Percentiles rank a stretch among this genome's conserved stretches.
Evolutionary conservation across 2,113 vertebrate genomes (phyloP).

Genomic region (Atractosteus spatula): DNA sequence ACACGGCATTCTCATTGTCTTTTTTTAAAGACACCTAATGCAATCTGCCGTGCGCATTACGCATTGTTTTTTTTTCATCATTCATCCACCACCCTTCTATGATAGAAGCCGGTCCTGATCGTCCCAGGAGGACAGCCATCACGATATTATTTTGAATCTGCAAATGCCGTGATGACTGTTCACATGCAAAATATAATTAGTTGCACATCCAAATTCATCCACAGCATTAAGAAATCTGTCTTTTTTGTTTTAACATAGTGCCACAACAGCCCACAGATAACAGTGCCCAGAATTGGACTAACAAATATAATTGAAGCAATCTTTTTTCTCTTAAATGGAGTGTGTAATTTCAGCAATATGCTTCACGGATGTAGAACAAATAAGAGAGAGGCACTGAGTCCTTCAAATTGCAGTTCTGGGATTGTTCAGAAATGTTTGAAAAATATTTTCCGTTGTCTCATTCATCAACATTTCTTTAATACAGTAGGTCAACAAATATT

Average conservation of each 20-base stretch:
- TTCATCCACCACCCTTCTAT: background rate
- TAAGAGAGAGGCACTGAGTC: background rate
- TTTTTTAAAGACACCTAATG: slow-evolving; percentile 12
- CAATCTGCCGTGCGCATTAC: slow-evolving; percentile 1
- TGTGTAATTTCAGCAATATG: background rate
- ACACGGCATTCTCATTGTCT: background rate
- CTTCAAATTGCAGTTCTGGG: background rate
- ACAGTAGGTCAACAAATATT: too few relatives aligned
- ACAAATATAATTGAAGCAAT: background rate
- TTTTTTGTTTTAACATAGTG: background rate
- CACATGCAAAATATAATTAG: slow-evolving; percentile 1
- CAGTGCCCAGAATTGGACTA: background rate
- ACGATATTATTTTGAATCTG: background rate
- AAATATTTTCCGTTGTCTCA: background rate
- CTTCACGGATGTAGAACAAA: background rate
- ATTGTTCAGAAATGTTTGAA: background rate
- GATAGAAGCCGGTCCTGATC: background rate
- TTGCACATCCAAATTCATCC: background rate
- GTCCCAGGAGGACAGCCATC: background rate
- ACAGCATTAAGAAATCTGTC: background rate
- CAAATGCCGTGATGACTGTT: background rate
- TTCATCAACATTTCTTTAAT: too few relatives aligned
- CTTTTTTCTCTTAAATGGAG: background rate
- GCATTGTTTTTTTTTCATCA: background rate
- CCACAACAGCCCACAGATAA: background rate